These are phyloP conservation scores for Zalophus californianus DNA, from an alignment of 2,797 vertebrate species.

Conservation along the genomic window DNA sequence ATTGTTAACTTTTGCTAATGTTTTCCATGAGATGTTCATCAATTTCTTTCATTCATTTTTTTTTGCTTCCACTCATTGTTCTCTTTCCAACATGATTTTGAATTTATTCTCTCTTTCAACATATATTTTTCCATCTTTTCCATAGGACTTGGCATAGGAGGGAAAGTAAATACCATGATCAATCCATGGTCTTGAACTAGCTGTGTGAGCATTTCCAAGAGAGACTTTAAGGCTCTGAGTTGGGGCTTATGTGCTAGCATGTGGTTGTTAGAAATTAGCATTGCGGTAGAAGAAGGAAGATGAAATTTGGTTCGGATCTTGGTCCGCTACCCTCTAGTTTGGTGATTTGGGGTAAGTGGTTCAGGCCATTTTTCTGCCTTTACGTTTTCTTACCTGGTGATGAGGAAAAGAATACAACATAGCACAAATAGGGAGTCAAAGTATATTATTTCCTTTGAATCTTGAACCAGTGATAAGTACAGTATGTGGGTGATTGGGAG, in stretches of 20 bases:
- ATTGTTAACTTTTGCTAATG: neutral
- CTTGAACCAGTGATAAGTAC: neutral
- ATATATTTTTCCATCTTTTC: neutral
- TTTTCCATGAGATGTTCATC: neutral
- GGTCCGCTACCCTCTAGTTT: neutral
- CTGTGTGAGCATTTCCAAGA: neutral
- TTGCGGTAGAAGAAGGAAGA: neutral
- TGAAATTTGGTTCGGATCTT: neutral
- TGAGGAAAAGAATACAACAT: neutral
- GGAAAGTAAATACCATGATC: neutral
- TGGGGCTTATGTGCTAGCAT: neutral
- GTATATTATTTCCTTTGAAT: neutral
- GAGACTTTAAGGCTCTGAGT: neutral
- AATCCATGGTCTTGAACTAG: neutral
- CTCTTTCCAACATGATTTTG: neutral
- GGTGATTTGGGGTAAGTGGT: neutral
- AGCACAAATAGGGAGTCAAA: neutral
- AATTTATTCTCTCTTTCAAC: neutral
- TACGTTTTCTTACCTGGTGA: neutral
- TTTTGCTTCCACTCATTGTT: neutral
- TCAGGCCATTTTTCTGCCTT: neutral
- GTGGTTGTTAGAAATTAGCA: neutral
- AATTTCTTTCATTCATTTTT: neutral
- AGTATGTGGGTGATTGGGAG: neutral
- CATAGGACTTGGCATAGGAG: neutral